Evolutionary conservation across 2,113 vertebrate species (phyloP).

Genomic region (Morone chrysops): DNA sequence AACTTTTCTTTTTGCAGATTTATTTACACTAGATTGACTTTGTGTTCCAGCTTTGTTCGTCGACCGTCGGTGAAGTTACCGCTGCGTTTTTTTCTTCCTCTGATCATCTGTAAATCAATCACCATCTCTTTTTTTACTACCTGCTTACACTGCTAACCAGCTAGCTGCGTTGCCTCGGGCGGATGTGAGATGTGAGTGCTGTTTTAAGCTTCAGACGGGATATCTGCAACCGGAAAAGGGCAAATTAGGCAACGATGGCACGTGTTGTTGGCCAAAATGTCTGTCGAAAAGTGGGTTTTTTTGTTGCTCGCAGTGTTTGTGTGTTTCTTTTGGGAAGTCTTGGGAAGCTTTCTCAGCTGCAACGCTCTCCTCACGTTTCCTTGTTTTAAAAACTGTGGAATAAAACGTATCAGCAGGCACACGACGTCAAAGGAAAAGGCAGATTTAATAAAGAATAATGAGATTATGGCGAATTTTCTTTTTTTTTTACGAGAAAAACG

Average conservation of each 20-base stretch:
- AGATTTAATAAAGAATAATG: too few relatives aligned
- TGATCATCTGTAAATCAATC: slow-evolving; percentile 1
- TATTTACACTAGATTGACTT: slow-evolving; percentile 13
- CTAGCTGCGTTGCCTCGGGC: background rate
- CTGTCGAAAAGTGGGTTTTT: background rate
- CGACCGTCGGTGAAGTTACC: background rate
- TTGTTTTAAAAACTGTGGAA: slow-evolving; percentile 22
- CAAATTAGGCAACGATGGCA: background rate
- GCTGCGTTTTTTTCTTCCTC: slow-evolving; percentile 19
- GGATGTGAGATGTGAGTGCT: background rate
- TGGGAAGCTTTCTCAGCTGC: background rate
- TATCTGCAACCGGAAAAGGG: background rate
- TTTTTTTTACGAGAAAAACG: too few relatives aligned
- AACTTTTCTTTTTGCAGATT: slow-evolving; percentile 6
- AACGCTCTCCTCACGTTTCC: background rate
- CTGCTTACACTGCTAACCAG: slow-evolving; percentile 33
- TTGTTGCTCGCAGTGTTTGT: too few relatives aligned
- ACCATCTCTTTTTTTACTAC: slow-evolving; percentile 1
- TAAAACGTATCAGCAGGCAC: slow-evolving; percentile 23
- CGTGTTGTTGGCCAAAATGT: background rate
- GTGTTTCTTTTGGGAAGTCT: background rate
- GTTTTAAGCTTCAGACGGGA: background rate
- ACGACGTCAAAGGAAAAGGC: background rate
- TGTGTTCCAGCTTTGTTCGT: slow-evolving; percentile 8
- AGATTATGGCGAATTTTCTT: too few relatives aligned